phyloP scores from a whole-genome alignment of 2,113 vertebrate species.

The Myrmophylax atrothorax region DNA sequence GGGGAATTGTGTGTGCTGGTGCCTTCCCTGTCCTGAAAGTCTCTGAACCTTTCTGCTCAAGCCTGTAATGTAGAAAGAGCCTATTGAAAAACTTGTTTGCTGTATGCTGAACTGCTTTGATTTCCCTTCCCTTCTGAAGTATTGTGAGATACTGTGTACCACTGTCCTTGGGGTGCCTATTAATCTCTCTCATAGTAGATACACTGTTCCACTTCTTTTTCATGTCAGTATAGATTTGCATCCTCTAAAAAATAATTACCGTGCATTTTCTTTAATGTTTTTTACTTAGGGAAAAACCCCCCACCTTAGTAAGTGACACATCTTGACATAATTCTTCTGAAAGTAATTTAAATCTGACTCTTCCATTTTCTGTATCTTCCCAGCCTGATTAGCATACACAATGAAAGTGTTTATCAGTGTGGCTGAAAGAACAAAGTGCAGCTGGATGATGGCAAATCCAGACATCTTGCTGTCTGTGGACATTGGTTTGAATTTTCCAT shows the following conservation, averaged over 20 bases:
- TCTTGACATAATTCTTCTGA: slow-evolving; percentile 14
- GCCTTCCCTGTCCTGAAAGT: background rate
- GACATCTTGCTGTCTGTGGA: background rate
- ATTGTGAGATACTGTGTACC: background rate
- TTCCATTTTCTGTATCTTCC: background rate
- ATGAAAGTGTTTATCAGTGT: slow-evolving; percentile 19
- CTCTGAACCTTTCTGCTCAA: background rate
- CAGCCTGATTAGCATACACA: slow-evolving; percentile 8
- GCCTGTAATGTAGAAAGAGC: background rate
- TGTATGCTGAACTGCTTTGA: background rate
- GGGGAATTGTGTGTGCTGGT: background rate
- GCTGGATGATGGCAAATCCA: background rate
- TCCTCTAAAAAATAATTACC: slow-evolving; percentile 8
- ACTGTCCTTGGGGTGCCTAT: background rate
- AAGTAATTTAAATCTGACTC: background rate
- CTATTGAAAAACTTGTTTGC: background rate
- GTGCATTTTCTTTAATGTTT: slow-evolving; percentile 6
- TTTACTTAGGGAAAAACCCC: background rate
- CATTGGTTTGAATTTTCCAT: background rate
- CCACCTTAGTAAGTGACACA: background rate
- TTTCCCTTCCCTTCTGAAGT: slow-evolving; percentile 9
- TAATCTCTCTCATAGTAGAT: background rate
- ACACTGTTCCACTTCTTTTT: background rate
- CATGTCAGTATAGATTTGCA: background rate
- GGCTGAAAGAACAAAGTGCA: background rate